Evolutionary conservation across 2,888 invertebrate genomes (phyloP).

Genomic region (Melinaea marsaeus): DNA sequence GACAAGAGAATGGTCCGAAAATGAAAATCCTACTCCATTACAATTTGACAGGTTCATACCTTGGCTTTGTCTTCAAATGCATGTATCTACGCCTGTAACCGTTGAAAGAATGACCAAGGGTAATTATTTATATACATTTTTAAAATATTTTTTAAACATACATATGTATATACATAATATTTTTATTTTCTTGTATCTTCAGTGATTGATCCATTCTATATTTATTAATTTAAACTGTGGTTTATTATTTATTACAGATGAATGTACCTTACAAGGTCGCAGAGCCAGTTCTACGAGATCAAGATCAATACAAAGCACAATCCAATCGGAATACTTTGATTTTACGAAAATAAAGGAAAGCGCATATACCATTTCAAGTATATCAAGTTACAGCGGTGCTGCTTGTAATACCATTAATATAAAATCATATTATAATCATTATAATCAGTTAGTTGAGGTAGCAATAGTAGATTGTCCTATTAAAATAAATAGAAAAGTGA

Average conservation of each 20-base stretch:
- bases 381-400: neutral
- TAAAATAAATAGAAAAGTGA: constrained; percentile 39
- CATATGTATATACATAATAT: neutral
- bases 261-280: no score
- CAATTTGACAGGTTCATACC: constrained; percentile 52
- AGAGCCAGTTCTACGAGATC: constrained; percentile 8
- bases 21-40: constrained; percentile 38
- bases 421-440: constrained; percentile 41
- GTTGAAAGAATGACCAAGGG: constrained; percentile 38
- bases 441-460: constrained; percentile 42
- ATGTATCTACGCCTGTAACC: constrained; percentile 33
- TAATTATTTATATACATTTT: constrained; percentile 16
- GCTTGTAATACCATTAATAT: constrained; percentile 31
- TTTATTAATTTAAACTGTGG: no score
- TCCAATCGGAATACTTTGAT: neutral
- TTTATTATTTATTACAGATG: no score
- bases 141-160: neutral
- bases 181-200: no score
- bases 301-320: constrained; percentile 12
- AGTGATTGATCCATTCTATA: no score
- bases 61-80: constrained; percentile 46
- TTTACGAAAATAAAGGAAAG: neutral
- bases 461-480: constrained; percentile 35
- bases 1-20: constrained; percentile 4
- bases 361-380: neutral